Conservation (phyloP, 2,888 invertebrate species). For the Junonia oenone region DNA sequence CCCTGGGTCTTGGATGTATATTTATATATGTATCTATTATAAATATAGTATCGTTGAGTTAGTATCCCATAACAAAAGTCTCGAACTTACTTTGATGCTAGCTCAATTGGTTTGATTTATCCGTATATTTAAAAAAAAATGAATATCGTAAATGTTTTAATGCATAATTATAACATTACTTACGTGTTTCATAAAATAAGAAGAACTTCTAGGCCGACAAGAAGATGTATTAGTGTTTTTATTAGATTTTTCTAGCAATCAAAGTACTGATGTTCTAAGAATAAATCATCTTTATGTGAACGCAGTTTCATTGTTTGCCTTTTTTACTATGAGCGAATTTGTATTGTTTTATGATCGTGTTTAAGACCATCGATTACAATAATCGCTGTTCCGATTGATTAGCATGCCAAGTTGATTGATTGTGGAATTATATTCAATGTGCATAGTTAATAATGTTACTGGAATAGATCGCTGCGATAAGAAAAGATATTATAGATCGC, state of each 20-base stretch:
- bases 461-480: too few relatives aligned
- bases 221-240: too few relatives aligned
- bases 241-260: not conserved
- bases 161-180: too few relatives aligned
- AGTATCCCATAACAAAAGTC: too few relatives aligned
- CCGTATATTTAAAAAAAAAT: too few relatives aligned
- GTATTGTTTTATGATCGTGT: conserved; percentile 11
- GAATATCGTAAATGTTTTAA: too few relatives aligned
- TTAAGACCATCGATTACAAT: conserved; percentile 1
- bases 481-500: too few relatives aligned
- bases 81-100: too few relatives aligned
- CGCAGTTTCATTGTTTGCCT: conserved; percentile 4
- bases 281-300: conserved; percentile 10
- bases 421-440: not conserved
- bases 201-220: not conserved
- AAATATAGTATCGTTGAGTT: too few relatives aligned
- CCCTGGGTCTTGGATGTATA: too few relatives aligned
- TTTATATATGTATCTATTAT: too few relatives aligned
- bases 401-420: conserved; percentile 4
- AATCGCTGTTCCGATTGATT: conserved; percentile 7
- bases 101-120: too few relatives aligned
- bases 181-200: not conserved
- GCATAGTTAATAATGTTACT: not conserved
- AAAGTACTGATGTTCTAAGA: not conserved
- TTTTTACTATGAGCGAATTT: conserved; percentile 7